phyloP scores from a whole-genome alignment of 2,113 vertebrate species.

The Coptodon bakossiorum region DNA sequence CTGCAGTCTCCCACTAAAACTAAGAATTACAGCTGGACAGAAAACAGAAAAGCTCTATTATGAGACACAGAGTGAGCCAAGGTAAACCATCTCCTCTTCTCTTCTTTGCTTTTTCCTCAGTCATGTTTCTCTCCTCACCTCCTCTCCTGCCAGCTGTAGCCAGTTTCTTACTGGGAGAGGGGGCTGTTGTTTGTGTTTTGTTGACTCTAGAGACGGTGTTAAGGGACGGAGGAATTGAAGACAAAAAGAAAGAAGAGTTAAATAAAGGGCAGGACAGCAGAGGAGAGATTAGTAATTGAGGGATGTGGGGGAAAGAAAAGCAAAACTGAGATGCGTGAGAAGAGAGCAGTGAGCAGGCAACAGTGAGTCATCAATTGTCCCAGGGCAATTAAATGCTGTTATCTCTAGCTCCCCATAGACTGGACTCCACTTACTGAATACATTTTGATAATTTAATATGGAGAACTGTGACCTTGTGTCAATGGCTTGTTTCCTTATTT shows the following conservation, averaged over 20 bases:
- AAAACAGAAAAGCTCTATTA: neutral
- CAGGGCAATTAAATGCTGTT: neutral
- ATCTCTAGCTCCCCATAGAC: conserved; percentile 15
- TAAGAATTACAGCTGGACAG: neutral
- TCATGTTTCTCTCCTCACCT: neutral
- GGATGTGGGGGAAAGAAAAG: neutral
- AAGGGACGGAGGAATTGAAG: neutral
- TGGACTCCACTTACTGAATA: neutral
- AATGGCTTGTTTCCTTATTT: neutral
- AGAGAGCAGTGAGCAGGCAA: neutral
- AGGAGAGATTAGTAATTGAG: neutral
- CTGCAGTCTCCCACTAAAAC: neutral
- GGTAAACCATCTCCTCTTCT: neutral
- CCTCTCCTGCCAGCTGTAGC: neutral
- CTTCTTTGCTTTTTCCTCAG: neutral
- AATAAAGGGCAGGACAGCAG: neutral
- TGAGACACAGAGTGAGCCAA: conserved; percentile 3
- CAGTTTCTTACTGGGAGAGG: neutral
- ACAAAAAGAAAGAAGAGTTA: neutral
- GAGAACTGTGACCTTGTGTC: neutral
- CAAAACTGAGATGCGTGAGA: conserved; percentile 32
- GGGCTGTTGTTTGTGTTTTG: neutral
- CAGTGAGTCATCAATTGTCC: conserved; percentile 36
- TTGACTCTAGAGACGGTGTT: neutral
- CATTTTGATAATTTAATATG: neutral